Base-by-base conservation (phyloP, 2,113 vertebrate genomes). In the Climacteris rufus region DNA sequence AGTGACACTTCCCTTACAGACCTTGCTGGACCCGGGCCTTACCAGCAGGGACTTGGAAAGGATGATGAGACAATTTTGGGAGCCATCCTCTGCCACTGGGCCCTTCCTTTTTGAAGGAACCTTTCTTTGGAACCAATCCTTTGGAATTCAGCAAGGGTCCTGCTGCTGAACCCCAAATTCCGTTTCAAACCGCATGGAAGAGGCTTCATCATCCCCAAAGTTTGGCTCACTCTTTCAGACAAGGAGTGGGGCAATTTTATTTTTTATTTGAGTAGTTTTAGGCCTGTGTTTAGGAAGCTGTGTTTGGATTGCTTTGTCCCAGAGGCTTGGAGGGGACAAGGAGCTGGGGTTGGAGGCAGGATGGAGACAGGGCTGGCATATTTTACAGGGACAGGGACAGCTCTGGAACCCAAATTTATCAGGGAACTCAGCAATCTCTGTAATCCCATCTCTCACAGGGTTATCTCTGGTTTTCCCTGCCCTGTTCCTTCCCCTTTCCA, bases 291-390 rank as follows among this genome's bases (percentile, higher is more conserved):
- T n/a, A 5, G 17, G 20, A 72, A n/a, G 18, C 22, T 27, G 39
- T 3, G 3, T 42, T 83, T 35, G 40, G 54, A 11, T 5, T 56
- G 37, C 13, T 15, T 6, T 50, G 44, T 63, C 21, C 49, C 31
- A 44, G 17, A 57, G 28, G 17, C 25, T 35, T 31, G 37, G 44
- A 59, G 44, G 25, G n/a, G n/a, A n/a, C n/a, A n/a, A n/a, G n/a
- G n/a, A 33, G 24, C 6, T 16, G 25, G 52, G 20, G 20, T 17
- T 71, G 71, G 44, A n/a, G 57, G 33, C 0, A 11, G 33, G 0
- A 13, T 2, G 0, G 3, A 17, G 13, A 22, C 44, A n/a, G 30
- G 21, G 59, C 37, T 68, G 90, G n/a, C 10, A 13, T 11, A 11
- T 1, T 1, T 2, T 54, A 27, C 42, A 50, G 66, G 45, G 18